Evolutionary conservation across 2,797 vertebrate genomes (phyloP).

Genomic region (Cyclopterus lumpus): DNA sequence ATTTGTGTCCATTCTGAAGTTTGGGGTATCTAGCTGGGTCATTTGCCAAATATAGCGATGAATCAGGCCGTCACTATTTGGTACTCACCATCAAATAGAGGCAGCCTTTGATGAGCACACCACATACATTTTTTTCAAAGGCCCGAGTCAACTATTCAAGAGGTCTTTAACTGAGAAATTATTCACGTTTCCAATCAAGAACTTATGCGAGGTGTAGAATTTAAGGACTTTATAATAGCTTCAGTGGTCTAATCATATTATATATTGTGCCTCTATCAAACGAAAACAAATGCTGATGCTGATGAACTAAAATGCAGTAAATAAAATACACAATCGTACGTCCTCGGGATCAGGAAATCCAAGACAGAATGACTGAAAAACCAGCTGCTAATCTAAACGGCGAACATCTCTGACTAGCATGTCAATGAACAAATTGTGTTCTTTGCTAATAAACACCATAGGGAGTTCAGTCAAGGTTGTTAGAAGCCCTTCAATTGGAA

Average conservation of each 20-base stretch:
- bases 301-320: not conserved
- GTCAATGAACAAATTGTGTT: constrained; percentile 40
- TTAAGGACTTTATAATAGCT: not conserved
- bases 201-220: not conserved
- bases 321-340: not conserved
- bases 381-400: not conserved
- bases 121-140: constrained; percentile 9
- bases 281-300: not conserved
- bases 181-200: not conserved
- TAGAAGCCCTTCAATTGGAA: constrained; percentile 61
- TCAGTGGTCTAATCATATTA: not conserved
- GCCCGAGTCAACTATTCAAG: not conserved
- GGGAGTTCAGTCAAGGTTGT: constrained; percentile 63
- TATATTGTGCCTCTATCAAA: not conserved
- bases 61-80: constrained; percentile 28
- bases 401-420: constrained; percentile 26
- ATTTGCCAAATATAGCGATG: constrained; percentile 35
- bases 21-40: constrained; percentile 30
- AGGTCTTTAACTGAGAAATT: not conserved
- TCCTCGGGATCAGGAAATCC: not conserved
- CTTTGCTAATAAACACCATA: constrained; percentile 45
- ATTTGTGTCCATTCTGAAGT: constrained; percentile 20
- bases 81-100: constrained; percentile 34
- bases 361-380: not conserved
- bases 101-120: not conserved